Evolutionary conservation across 2,888 invertebrate species (phyloP), one percentile per base, ranked within the genome.

Genomic region (Drosophila setosimentum): DNA sequence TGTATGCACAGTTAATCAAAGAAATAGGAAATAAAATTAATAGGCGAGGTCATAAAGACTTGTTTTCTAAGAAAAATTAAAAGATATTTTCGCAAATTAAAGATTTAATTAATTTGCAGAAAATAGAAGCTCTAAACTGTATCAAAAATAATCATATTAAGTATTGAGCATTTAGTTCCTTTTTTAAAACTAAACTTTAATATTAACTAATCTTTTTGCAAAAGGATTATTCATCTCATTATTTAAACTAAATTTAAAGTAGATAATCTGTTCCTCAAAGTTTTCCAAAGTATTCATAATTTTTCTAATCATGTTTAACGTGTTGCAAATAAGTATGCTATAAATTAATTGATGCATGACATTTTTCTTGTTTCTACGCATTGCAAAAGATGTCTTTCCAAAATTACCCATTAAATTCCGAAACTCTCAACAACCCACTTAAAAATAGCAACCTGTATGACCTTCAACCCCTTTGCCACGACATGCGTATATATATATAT

Each of bases 241-340:
- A 45, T 1, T 16, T 21, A 45, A 24, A 24, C 1, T 8, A 16
- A 45, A 45, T 45, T 16, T 8, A 45, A 45, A 45, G n/a, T n/a
- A n/a, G n/a, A n/a, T n/a, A n/a, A n/a, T n/a, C n/a, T n/a, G n/a
- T n/a, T n/a, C n/a, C n/a, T n/a, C n/a, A n/a, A 11, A 11, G 1
- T 18, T 24, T 2, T 16, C 16, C 4, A 24, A 45, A 21, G 16
- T n/a, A 16, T 53, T 13, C 13, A 8, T 1, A 18, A 13, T 29
- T 33, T 29, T n/a, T 24, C 11, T 18, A 27, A 18, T 16, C 13
- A 10, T n/a, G 21, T 0, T 10, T 13, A 13, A n/a, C 27, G 6
- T 33, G 2, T 32, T 61, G 49, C 73, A 42, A 18, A 62, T 35
- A 77, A 77, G 79, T 77, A 77, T 62, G 79, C 76, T 69, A 79